These are phyloP conservation scores for Hylaea fasciaria DNA, from an alignment of 2,888 invertebrate species.

Conservation along the genomic window DNA sequence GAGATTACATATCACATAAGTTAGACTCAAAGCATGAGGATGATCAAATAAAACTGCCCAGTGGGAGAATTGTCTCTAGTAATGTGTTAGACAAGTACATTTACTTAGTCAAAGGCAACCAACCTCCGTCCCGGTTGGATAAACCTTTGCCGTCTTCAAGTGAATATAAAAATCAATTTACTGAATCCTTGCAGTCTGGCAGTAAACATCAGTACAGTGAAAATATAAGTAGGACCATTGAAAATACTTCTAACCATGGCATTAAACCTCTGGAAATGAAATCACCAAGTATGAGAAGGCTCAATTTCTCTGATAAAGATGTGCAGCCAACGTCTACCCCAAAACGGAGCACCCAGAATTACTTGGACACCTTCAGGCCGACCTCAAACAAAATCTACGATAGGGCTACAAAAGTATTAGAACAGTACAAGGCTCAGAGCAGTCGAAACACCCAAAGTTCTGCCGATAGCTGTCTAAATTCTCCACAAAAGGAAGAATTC, in stretches of 20 bases:
- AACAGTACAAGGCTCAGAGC: conserved; percentile 73
- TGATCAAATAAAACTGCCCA: conserved; percentile 65
- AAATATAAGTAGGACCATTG: conserved; percentile 32
- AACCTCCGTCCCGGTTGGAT: conserved; percentile 50
- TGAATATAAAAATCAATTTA: conserved; percentile 39
- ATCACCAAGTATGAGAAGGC: conserved; percentile 66
- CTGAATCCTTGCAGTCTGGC: conserved; percentile 33
- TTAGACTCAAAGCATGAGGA: conserved; percentile 57
- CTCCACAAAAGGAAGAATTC: conserved; percentile 67
- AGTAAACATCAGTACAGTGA: conserved; percentile 19
- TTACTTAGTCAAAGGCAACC: conserved; percentile 72
- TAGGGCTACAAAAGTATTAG: conserved; percentile 73
- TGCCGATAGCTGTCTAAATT: conserved; percentile 56
- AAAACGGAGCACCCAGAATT: conserved; percentile 55
- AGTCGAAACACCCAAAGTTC: conserved; percentile 58
- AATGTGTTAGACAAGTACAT: conserved; percentile 76
- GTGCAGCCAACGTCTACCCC: conserved; percentile 78
- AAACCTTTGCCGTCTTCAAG: conserved; percentile 43
- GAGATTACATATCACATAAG: conserved; percentile 72
- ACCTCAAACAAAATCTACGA: conserved; percentile 78
- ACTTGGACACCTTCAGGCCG: conserved; percentile 62
- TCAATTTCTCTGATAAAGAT: conserved; percentile 75
- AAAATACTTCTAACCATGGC: conserved; percentile 43
- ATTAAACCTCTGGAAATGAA: conserved; percentile 46
- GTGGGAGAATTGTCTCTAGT: conserved; percentile 67